A percentile compares a stretch with the other conserved stretches of the same genome.
Evolutionary conservation across 2,888 invertebrate genomes (phyloP).

Genomic region (Brachyptera risi): DNA sequence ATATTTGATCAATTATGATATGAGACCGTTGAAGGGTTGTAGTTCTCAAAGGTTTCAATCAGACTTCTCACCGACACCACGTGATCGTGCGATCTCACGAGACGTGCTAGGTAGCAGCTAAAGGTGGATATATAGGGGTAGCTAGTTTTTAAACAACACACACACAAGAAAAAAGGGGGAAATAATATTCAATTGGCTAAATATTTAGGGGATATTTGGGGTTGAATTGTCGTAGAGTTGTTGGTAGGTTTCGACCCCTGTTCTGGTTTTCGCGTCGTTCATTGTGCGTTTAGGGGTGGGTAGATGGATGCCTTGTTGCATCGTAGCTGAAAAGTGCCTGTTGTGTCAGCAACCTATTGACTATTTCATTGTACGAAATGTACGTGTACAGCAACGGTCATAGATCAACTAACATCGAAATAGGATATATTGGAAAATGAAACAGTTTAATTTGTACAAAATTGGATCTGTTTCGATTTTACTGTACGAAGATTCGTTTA

Average conservation of each 20-base stretch:
- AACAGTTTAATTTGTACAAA: no score
- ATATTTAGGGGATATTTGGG: conserved; percentile 29
- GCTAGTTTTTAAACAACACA: not conserved
- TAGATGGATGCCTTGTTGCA: conserved; percentile 16
- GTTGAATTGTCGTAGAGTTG: conserved; percentile 20
- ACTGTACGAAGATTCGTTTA: no score
- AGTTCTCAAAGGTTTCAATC: conserved; percentile 7
- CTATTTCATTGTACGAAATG: conserved; percentile 14
- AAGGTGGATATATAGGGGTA: no score
- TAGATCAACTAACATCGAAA: no score
- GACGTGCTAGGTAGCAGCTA: no score
- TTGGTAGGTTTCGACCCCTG: conserved; percentile 10
- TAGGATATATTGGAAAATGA: no score
- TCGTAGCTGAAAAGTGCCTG: conserved; percentile 24
- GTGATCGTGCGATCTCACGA: no score
- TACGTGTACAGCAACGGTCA: no score
- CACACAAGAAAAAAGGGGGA: not conserved
- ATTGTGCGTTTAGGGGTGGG: conserved; percentile 18
- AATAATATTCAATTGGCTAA: conserved; percentile 26
- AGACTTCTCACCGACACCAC: not conserved
- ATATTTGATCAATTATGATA: not conserved
- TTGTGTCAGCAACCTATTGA: conserved; percentile 25
- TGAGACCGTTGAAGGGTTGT: conserved; percentile 18
- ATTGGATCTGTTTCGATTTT: no score
- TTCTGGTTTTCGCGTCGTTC: conserved; percentile 21